Conservation (phyloP, 2,797 vertebrate genomes). For the Pristis pectinata region DNA sequence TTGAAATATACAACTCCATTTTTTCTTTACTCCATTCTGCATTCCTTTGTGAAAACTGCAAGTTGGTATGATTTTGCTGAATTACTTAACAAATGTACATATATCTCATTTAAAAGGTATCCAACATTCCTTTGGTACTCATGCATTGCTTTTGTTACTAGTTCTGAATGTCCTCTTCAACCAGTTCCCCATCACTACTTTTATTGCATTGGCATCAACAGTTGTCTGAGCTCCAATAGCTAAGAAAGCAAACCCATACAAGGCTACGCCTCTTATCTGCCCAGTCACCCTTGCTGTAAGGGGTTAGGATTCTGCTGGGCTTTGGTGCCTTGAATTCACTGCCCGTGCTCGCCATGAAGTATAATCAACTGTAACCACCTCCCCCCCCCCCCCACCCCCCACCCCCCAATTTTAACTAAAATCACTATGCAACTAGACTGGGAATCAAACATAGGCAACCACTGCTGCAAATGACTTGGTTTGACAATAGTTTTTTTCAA, state of each 20-base stretch:
- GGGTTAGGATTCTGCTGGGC: not conserved
- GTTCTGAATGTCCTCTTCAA: not conserved
- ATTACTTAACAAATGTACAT: not conserved
- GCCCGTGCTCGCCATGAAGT: not conserved
- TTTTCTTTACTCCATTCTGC: not conserved
- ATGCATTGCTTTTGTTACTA: not conserved
- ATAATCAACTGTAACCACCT: not conserved
- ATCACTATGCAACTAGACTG: not conserved
- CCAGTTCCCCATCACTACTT: not conserved
- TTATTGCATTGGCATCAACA: not conserved
- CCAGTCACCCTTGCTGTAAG: not conserved
- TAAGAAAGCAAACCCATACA: not conserved
- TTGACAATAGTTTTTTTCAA: not conserved
- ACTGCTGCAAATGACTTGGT: not conserved
- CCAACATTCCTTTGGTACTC: not conserved
- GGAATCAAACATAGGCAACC: not conserved
- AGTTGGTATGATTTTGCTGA: not conserved
- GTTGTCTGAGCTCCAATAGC: not conserved
- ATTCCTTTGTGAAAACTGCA: not conserved
- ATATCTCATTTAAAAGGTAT: not conserved
- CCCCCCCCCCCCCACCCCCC: no score
- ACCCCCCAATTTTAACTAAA: not conserved
- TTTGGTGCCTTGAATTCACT: no score
- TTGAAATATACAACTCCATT: constrained; percentile 35
- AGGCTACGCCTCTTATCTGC: not conserved